phyloP scores from a whole-genome alignment of 2,888 invertebrate genomes.

The Cataglyphis altisquamis region DNA sequence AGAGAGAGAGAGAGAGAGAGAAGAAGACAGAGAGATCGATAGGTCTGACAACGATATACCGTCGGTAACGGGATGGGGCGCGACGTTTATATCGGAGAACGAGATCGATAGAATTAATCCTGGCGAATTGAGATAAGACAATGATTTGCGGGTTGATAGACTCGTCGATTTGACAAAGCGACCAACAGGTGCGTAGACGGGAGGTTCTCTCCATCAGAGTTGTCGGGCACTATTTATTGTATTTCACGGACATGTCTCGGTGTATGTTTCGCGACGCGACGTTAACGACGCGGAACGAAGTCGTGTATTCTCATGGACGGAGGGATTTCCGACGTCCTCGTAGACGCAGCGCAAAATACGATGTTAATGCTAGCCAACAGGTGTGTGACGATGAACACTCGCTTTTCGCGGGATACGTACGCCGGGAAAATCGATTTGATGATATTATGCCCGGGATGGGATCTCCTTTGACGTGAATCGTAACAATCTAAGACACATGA shows the following conservation, averaged over 20 bases:
- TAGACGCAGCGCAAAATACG: slow-evolving; percentile 10
- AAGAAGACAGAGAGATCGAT: slow-evolving; percentile 26
- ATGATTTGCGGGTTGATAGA: slow-evolving; percentile 51
- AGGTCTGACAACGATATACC: slow-evolving; percentile 30
- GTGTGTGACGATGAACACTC: slow-evolving; percentile 20
- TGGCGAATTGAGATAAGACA: slow-evolving; percentile 48
- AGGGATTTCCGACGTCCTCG: background rate
- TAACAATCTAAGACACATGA: background rate
- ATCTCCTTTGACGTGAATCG: slow-evolving; percentile 9
- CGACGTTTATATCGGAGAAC: slow-evolving; percentile 47
- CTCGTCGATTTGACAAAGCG: slow-evolving; percentile 54
- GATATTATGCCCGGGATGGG: slow-evolving; percentile 3
- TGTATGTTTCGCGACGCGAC: background rate
- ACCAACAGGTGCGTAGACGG: slow-evolving; percentile 57
- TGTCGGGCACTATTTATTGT: slow-evolving; percentile 50
- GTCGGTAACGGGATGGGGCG: slow-evolving; percentile 41
- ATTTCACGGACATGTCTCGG: slow-evolving; percentile 7
- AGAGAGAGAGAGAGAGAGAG: background rate
- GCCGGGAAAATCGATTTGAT: slow-evolving; percentile 31
- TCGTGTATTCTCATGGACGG: slow-evolving; percentile 17
- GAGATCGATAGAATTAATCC: slow-evolving; percentile 48
- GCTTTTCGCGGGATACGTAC: slow-evolving; percentile 14
- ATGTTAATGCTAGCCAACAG: slow-evolving; percentile 55
- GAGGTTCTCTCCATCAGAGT: background rate
- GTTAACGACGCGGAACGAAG: slow-evolving; percentile 23